Conservation (phyloP, 1,140 invertebrate species). For the Gryon sp. region DNA sequence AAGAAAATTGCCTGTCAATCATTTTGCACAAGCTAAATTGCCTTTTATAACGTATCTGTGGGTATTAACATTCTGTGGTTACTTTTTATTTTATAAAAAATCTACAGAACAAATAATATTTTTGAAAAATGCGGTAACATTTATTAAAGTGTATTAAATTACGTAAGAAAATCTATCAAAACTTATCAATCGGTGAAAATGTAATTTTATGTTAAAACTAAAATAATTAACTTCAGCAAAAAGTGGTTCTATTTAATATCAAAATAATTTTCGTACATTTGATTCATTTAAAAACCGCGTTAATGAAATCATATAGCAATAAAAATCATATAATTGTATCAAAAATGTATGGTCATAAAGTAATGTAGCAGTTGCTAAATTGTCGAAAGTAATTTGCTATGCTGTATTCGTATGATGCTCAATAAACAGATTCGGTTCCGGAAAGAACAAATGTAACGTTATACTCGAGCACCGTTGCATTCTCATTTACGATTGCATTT, state of each 20-base stretch:
- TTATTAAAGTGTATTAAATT: too few relatives aligned
- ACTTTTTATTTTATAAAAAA: conserved; percentile 1
- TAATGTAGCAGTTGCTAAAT: conserved; percentile 16
- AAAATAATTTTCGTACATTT: too few relatives aligned
- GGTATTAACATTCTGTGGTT: conserved; percentile 16
- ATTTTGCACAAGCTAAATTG: conserved; percentile 11
- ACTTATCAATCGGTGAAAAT: too few relatives aligned
- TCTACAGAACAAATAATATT: too few relatives aligned
- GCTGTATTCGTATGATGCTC: background rate
- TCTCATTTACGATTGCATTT: conserved; percentile 51
- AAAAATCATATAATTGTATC: too few relatives aligned
- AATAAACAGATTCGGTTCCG: conserved; percentile 19
- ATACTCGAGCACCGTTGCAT: conserved; percentile 27
- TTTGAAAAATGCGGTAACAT: too few relatives aligned
- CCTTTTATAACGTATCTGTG: background rate
- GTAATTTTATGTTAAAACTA: too few relatives aligned
- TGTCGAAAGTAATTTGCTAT: conserved; percentile 14
- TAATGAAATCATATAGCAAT: too few relatives aligned
- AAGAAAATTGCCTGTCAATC: conserved; percentile 23
- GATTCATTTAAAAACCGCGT: conserved; percentile 4
- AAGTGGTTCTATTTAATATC: too few relatives aligned
- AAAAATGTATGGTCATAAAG: background rate
- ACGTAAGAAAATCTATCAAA: too few relatives aligned
- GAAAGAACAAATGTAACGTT: conserved; percentile 39
- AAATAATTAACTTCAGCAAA: too few relatives aligned